Evolutionary conservation across 2,888 invertebrate genomes (phyloP), one percentile per base, ranked within the genome.

Genomic region (Drosophila atroscutellata): DNA sequence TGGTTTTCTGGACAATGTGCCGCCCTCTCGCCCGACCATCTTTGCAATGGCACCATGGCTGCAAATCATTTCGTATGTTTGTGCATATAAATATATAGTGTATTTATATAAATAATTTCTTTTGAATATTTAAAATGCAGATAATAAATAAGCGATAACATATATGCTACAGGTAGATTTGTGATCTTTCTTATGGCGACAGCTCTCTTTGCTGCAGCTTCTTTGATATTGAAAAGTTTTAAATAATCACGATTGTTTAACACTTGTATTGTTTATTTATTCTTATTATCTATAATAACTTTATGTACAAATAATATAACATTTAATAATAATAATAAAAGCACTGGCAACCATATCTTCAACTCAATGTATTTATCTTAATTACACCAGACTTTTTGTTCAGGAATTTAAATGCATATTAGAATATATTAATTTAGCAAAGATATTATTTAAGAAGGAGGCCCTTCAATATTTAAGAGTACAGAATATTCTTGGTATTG

Each of bases 1-100:
- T 88, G 86, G 89, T 88, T 86, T 89, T 74, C 56, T 69, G 71
- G 47, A 45, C 72, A 57, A 49, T 52, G 28, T 54, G 39, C 52
- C 32, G 58, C 61, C 69, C 69, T 68, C 28, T 68, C 36, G 32
- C 45, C 56, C 56, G 39, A 6, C 34, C 56, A 42, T 20, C 20
- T 37, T 13, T 36, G 15, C 1, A 30, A 26, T 11, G 55, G n/a
- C 54, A 58, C 9, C 37, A 54, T 47, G 49, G 39, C 34, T 30
- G 58, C n/a, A 42, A 36, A 45, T 5, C 26, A 39, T 56, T n/a
- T 50, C 9, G 11, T 18, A 24, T 36, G 6, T 24, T 15, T 34
- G 34, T 6, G 20, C 18, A 37, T 64, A 63, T 36, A 54, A 26
- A 54, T 30, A 54, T 30, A 37, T 30, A 37, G 26, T 15, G 13